Conservation (phyloP, 2,797 vertebrate genomes). For the Bufotes viridis region DNA sequence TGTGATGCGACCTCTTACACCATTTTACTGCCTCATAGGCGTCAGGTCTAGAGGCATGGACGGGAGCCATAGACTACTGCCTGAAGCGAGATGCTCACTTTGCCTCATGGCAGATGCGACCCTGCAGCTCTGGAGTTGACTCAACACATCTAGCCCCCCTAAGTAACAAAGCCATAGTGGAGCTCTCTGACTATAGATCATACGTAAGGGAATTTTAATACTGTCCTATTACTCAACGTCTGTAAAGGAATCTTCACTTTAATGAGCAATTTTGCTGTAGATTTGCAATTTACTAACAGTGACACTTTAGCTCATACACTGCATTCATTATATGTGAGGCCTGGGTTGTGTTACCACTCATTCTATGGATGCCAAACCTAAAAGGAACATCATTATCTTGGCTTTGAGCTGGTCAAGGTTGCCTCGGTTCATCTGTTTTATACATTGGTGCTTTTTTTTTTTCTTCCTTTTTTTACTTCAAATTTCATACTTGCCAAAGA, state of each 20-base stretch:
- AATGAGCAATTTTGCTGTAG: neutral
- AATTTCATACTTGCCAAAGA: conserved; percentile 84
- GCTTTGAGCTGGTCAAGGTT: conserved; percentile 72
- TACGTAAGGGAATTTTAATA: neutral
- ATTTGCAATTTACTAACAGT: conserved; percentile 4
- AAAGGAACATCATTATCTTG: conserved; percentile 68
- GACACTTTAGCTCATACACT: conserved; percentile 32
- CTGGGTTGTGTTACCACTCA: conserved; percentile 59
- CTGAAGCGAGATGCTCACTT: no score
- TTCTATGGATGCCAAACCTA: conserved; percentile 68
- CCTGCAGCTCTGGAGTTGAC: no score
- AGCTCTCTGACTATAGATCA: no score
- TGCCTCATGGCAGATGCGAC: no score
- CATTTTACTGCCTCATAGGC: no score
- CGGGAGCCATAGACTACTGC: no score
- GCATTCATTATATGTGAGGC: conserved; percentile 24
- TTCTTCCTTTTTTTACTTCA: conserved; percentile 70
- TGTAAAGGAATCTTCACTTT: neutral
- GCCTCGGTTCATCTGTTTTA: conserved; percentile 85
- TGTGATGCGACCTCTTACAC: no score
- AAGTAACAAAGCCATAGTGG: neutral
- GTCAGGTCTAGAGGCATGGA: no score
- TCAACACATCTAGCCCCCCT: neutral
- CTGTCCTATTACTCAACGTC: neutral
- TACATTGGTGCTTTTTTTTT: conserved; percentile 87